Base-by-base conservation (phyloP, 1,140 invertebrate genomes). In the Eupeodes corollae region DNA sequence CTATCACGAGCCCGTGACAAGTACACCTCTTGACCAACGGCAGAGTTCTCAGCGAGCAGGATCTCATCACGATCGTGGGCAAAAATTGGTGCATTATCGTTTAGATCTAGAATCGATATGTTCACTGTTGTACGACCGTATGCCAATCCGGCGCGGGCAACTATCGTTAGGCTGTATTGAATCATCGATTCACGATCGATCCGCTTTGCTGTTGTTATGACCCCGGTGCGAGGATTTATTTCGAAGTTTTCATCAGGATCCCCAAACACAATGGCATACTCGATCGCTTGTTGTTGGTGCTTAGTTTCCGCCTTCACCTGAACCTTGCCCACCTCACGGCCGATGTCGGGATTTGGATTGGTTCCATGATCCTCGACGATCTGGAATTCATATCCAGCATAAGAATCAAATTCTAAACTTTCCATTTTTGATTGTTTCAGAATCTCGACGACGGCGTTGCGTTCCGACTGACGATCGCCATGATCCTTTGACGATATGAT, bases 1-100 rank as follows among this genome's bases (percentile, higher is more conserved):
- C 78, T 73, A 68, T 97, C 93, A 43, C 75, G 76, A 0, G 91
- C 92, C 52, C 83, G 73, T 0, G 89, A 84, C 39, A 92, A 72
- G 67, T 85, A 91, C 19, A 96, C 81, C 70, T 95, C 88, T 65
- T 93, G 87, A 1, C 91, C 91, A 6, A 95, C 86, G 5, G 91
- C 89, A 39, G 86, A 84, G 66, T 94, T 90, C 73, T 96, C 91
- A 12, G 80, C 73, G 12, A 94, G 68, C 39, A 72, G 71, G 16
- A 90, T 79, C 58, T 87, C 81, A 53, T 86, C 81, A 48, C 80
- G 81, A 37, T 82, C 81, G 52, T 79, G 76, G 10, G 79, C 74
- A 65, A 96, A 96, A 44, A 78, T 73, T 1, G 93, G 92, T 33
- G 82, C 77, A 68, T 93, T 92, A 67, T 98, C 93, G 64, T 98